Evolutionary conservation across 1,140 invertebrate species (phyloP), one percentile per base, ranked within the genome.

Genomic region (Trichonephila inaurata): DNA sequence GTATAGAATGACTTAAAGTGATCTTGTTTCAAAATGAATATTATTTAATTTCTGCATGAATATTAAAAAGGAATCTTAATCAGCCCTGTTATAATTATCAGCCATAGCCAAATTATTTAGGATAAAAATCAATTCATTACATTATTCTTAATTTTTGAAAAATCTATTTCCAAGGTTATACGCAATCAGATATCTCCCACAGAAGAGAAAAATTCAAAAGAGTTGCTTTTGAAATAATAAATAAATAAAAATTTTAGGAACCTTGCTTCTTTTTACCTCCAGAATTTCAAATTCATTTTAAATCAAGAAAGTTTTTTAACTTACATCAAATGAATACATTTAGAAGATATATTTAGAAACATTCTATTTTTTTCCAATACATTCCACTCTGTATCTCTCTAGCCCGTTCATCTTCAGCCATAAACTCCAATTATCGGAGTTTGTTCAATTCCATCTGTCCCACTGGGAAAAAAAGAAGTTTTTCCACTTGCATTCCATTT

Each of bases 371-470:
- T 60, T 60, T 21, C 51, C 82, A 83, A 60, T 83, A 83, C 58
- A 58, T 83, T 83, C 24, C 82, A 51, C 82, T 19, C 21, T n/a
- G 51, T 40, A 33, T 64, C n/a, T n/a, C n/a, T n/a, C 33, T 64
- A 64, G 62, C 33, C n/a, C 7, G 33, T 28, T 66, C 61, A 88
- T 88, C 86, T 64, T 64, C 86, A 19, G 24, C 61, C 40, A 88
- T 88, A 88, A 88, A 88, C 62, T 88, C 86, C 86, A 88, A 88
- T 88, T 88, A 88, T 88, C 61, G 86, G 86, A 88, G 33, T 88
- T 88, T 64, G 86, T 88, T 88, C 86, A 64, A 88, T 64, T 88
- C 86, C 86, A 88, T 88, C 60, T 64, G 62, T 64, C 61, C 60
- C 61, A 58, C 28, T 28, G 62, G 86, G 51, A 18, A 28, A 60